phyloP scores from a whole-genome alignment of 2,113 vertebrate species.

The Circaetus gallicus region DNA sequence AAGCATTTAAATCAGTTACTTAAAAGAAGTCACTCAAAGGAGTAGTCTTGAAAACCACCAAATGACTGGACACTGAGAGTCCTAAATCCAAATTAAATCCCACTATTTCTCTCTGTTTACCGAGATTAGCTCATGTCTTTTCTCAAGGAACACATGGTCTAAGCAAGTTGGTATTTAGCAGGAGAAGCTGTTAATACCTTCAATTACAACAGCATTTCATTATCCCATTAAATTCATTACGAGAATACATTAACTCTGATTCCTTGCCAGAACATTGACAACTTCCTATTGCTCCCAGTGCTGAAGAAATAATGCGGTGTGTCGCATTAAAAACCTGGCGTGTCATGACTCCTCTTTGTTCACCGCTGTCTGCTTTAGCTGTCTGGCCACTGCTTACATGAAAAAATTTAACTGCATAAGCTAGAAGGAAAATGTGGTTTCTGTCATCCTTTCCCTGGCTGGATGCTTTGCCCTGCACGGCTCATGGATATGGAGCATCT shows the following conservation, averaged over 20 bases:
- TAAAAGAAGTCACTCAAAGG: neutral
- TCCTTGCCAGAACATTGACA: conserved; percentile 11
- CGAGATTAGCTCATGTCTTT: conserved; percentile 33
- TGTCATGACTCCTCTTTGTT: neutral
- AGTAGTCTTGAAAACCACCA: neutral
- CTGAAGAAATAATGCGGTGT: neutral
- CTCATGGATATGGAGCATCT: neutral
- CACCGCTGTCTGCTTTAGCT: neutral
- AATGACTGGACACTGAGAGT: neutral
- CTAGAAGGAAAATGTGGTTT: neutral
- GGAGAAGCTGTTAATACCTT: conserved; percentile 53
- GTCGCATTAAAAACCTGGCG: neutral
- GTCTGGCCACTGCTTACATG: neutral
- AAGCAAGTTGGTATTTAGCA: conserved; percentile 36
- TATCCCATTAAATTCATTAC: conserved; percentile 38
- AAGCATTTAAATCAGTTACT: conserved; percentile 5
- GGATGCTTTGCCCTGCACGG: neutral
- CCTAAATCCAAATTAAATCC: neutral
- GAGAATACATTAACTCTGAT: conserved; percentile 2
- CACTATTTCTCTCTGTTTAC: conserved; percentile 29
- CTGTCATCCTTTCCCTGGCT: neutral
- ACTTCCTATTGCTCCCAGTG: neutral
- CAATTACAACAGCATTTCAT: conserved; percentile 58
- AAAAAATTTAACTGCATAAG: neutral
- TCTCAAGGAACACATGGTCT: neutral